Percentiles rank a stretch among this genome's conserved stretches.
Evolutionary conservation across 2,113 vertebrate genomes (phyloP).

Genomic region (Gymnorhina tibicen): DNA sequence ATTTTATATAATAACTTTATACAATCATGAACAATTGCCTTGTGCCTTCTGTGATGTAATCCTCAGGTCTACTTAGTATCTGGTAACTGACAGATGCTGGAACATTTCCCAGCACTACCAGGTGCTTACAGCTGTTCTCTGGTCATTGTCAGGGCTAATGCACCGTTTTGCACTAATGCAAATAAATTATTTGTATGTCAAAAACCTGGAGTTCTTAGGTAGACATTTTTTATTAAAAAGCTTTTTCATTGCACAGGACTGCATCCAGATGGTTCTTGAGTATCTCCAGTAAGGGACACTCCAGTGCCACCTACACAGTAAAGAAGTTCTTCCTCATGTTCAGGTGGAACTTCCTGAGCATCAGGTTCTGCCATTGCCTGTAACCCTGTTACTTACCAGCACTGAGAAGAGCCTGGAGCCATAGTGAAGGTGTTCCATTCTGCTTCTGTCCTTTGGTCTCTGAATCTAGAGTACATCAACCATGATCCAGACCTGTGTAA

Average conservation of each 20-base stretch:
- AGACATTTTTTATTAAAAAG: not conserved
- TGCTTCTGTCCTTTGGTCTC: not conserved
- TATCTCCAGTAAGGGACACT: not conserved
- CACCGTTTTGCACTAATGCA: not conserved
- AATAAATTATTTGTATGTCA: not conserved
- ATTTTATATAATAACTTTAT: not conserved
- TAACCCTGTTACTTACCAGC: not conserved
- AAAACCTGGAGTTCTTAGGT: not conserved
- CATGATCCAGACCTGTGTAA: not conserved
- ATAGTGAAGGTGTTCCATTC: not conserved
- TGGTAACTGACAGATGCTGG: not conserved
- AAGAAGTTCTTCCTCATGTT: not conserved
- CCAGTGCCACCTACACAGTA: too few species aligned
- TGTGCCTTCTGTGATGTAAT: not conserved
- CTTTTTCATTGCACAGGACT: not conserved
- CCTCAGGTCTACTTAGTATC: not conserved
- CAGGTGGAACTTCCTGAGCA: not conserved
- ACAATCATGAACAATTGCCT: not conserved
- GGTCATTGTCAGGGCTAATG: not conserved
- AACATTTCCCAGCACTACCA: not conserved
- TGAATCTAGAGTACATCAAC: not conserved
- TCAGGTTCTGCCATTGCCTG: not conserved
- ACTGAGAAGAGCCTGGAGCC: not conserved
- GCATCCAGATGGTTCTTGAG: not conserved
- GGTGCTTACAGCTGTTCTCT: not conserved